phyloP scores from a whole-genome alignment of 2,888 invertebrate genomes.

The Sarcophaga carnaria region DNA sequence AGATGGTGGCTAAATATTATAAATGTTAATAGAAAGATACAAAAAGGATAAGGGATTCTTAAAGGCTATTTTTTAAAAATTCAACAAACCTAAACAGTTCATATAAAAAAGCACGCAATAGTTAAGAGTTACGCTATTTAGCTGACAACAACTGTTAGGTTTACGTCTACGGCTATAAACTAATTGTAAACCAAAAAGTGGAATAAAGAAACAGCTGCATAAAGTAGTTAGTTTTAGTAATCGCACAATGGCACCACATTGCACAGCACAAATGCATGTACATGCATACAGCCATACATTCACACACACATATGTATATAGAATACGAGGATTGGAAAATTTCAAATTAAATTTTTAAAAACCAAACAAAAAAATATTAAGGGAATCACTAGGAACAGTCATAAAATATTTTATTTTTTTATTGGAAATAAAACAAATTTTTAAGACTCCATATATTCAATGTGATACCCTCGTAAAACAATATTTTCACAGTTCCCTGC shows the following conservation, averaged over 20 bases:
- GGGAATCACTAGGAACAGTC: too few species aligned
- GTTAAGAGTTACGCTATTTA: too few species aligned
- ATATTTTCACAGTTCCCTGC: neutral
- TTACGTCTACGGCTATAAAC: slow-evolving; percentile 39
- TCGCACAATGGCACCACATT: slow-evolving; percentile 40
- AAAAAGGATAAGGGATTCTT: neutral
- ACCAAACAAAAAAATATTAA: too few species aligned
- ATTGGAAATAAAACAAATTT: too few species aligned
- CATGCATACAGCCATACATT: neutral
- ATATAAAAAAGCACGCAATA: neutral
- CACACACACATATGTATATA: neutral
- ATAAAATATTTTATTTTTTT: too few species aligned
- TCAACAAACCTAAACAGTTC: neutral
- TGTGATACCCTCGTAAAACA: too few species aligned
- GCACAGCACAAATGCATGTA: neutral
- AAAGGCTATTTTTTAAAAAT: neutral
- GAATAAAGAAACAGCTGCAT: slow-evolving; percentile 53
- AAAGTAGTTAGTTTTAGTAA: slow-evolving; percentile 53
- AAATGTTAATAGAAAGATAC: too few species aligned
- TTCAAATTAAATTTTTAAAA: too few species aligned
- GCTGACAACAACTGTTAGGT: too few species aligned
- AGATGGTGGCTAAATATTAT: too few species aligned
- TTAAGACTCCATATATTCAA: too few species aligned
- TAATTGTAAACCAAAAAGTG: slow-evolving; percentile 50
- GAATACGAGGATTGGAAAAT: neutral